Evolutionary conservation across 1,140 invertebrate genomes (phyloP), one percentile per base, ranked within the genome.

Genomic region (Phortica variegata): DNA sequence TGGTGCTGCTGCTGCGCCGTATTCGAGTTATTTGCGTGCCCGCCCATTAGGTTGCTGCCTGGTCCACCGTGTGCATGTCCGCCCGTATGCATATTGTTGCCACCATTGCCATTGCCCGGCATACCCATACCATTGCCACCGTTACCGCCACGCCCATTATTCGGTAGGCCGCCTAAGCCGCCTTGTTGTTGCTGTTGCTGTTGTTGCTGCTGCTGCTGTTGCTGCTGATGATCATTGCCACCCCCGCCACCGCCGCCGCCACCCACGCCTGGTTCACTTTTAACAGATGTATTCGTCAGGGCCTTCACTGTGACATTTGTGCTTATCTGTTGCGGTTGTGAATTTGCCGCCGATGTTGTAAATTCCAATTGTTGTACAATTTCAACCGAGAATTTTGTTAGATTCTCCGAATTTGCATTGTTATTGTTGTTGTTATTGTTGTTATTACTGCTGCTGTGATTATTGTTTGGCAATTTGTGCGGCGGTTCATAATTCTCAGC

Each of bases 241-340:
- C 0, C 33, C 15, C 44, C 48, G n/a, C 42, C 72, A 42, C 83
- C 79, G 1, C 49, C 58, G 6, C 52, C 60, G 2, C 53, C 63
- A 10, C 63, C 65, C 23, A 65, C 58, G 46, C 83, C 74, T 49
- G 84, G 79, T 74, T 88, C 86, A 60, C 87, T 89, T 57, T 90
- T 90, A 34, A 89, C 85, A 36, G 88, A 88, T 3, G 88, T 85
- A 62, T 91, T 91, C 23, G 89, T 87, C 43, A 91, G 79, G 1
- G 91, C 88, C 69, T 92, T 93, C 26, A 94, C 90, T 6, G 90
- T 93, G n/a, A 94, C 90, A 78, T 93, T 93, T 34, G 91, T 93
- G 20, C 90, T 91, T 42, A 93, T 93, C 70, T 91, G 90, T 61
- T 92, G 90, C n/a, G 88, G 85, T 60, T 89, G 88, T 6, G 87